Evolutionary conservation across 2,888 invertebrate species (phyloP).

Genomic region (Dicranocentrus wangi): DNA sequence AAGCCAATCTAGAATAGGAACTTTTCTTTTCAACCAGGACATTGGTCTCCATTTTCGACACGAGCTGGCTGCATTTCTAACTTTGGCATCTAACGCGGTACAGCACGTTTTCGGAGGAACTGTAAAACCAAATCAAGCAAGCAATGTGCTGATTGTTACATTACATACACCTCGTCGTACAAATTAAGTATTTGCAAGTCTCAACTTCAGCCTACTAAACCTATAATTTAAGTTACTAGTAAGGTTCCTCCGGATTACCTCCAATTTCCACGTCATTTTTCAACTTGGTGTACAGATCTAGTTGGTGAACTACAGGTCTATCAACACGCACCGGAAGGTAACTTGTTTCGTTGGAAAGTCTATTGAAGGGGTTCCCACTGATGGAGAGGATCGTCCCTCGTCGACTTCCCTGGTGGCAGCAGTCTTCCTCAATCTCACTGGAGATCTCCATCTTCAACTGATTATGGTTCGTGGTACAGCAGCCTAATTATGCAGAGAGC

Average conservation of each 20-base stretch:
- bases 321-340: conserved; percentile 30
- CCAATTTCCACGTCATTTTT: background rate
- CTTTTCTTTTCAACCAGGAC: background rate
- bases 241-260: conserved; percentile 10
- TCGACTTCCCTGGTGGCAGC: conserved; percentile 32
- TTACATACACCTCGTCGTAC: too few species aligned
- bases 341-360: conserved; percentile 3
- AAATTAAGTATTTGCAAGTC: too few species aligned
- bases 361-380: background rate
- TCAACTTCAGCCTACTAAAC: background rate
- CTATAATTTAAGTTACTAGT: background rate
- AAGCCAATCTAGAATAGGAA: conserved; percentile 82
- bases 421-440: conserved; percentile 37
- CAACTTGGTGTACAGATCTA: conserved; percentile 46
- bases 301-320: conserved; percentile 48
- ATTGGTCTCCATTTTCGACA: conserved; percentile 20
- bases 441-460: conserved; percentile 46
- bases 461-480: too few species aligned
- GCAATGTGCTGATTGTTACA: too few species aligned
- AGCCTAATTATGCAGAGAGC: too few species aligned
- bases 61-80: background rate
- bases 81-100: background rate
- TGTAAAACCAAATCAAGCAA: background rate
- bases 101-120: conserved; percentile 9
- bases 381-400: background rate